Evolutionary conservation across 2,113 vertebrate genomes (phyloP), one percentile per base, ranked within the genome.

Genomic region (Myxocyprinus asiaticus): DNA sequence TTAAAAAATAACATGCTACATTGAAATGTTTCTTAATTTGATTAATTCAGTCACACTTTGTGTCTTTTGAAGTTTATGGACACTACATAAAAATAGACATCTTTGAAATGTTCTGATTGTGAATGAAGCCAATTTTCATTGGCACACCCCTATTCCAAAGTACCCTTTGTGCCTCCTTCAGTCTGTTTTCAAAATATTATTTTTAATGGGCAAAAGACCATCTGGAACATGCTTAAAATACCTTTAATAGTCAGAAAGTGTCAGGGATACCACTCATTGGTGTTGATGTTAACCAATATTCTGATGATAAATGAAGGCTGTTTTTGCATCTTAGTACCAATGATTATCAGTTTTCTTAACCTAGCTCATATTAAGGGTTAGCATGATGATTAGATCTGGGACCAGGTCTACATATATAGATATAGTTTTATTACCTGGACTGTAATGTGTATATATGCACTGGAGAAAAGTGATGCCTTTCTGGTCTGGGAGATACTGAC

Each of bases 161-260:
- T 92, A 91, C 91, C 92, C 90, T 92, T 90, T 92, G 92, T 94
- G 93, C 93, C 93, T 93, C 91, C 90, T 90, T 88, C 85, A 87
- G 88, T 91, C 90, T 80, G 85, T 89, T 87, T 93, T 86, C 88
- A 88, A 91, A 89, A 84, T 85, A 87, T 91, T 88, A 85, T 87
- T 90, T 83, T 81, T 87, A 89, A 89, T 72, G 76, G 76, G 81
- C 83, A 86, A 86, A 88, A 86, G 79, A 86, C 80, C 82, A 59
- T 80, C 83, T 86, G 86, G 73, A 84, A 68, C 47, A 83, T 53
- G 86, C 83, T 85, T 72, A 71, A 79, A 33, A 33, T 59, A 67
- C 33, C 50, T 66, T 61, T 42, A 67, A 77, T 80, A 88, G 86
- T 84, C 85, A 88, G 84, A 86, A 90, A 87, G 86, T 84, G 86